These are phyloP conservation scores for Dolichallabes microphthalmus DNA, from an alignment of 2,113 vertebrate species.

Conservation along the genomic window DNA sequence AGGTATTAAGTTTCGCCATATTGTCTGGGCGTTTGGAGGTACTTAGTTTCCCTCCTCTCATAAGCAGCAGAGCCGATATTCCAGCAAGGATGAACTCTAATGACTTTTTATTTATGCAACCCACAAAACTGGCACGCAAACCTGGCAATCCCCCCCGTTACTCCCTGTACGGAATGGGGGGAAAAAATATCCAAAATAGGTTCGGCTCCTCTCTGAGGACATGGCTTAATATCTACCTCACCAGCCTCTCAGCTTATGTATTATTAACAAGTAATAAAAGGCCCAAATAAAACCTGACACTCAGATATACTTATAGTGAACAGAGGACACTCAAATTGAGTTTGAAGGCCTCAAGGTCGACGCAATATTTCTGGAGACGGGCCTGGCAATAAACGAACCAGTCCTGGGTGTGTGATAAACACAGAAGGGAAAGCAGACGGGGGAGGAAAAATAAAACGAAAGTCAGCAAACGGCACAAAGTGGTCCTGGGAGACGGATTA, in stretches of 20 bases:
- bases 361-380: conserved; percentile 41
- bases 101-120: conserved; percentile 2
- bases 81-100: neutral
- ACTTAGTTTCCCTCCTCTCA: neutral
- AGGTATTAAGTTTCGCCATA: neutral
- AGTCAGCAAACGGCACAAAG: conserved; percentile 18
- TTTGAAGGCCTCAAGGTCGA: conserved; percentile 56
- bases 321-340: conserved; percentile 53
- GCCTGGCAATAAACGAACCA: conserved; percentile 30
- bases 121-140: conserved; percentile 22
- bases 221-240: conserved; percentile 50
- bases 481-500: conserved; percentile 30
- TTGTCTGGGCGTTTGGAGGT: neutral
- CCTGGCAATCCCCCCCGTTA: neutral
- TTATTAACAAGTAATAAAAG: conserved; percentile 70
- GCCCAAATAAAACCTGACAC: conserved; percentile 62
- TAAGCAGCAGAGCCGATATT: neutral
- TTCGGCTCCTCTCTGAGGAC: conserved; percentile 41
- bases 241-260: conserved; percentile 57
- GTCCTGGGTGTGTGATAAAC: conserved; percentile 39
- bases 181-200: conserved; percentile 28
- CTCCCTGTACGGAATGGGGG: conserved; percentile 20
- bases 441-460: conserved; percentile 23
- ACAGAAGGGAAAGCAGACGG: conserved; percentile 14
- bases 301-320: conserved; percentile 65